Conservation (phyloP, 2,888 invertebrate species). For the Gymnocheta viridis region DNA sequence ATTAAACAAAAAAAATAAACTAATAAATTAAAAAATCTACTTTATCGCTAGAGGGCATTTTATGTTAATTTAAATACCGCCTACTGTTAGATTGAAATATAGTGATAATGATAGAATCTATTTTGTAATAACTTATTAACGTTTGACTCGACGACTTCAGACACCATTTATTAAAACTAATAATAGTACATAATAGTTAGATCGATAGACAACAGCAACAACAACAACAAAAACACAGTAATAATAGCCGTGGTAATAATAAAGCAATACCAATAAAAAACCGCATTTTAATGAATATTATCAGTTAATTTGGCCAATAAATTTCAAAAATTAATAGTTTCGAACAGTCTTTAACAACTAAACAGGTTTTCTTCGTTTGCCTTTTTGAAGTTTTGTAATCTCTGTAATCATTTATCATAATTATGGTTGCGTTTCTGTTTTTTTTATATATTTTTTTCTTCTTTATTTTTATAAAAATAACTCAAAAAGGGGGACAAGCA, state of each 20-base stretch:
- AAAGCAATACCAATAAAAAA: conserved; percentile 51
- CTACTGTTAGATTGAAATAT: conserved; percentile 65
- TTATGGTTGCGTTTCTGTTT: conserved; percentile 43
- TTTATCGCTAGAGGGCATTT: conserved; percentile 61
- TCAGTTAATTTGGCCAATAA: conserved; percentile 65
- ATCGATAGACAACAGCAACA: background rate
- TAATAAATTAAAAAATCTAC: conserved; percentile 44
- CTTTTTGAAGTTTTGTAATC: conserved; percentile 56
- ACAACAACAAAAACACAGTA: conserved; percentile 17
- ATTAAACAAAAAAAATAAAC: conserved; percentile 32
- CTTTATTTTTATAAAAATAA: conserved; percentile 1
- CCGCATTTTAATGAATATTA: conserved; percentile 59
- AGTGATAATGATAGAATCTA: conserved; percentile 66
- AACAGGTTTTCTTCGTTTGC: conserved; percentile 60
- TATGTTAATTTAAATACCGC: conserved; percentile 69
- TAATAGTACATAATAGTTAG: conserved; percentile 37
- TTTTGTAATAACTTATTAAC: conserved; percentile 67
- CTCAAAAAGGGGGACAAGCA: conserved; percentile 22
- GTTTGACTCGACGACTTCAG: conserved; percentile 36
- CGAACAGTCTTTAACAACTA: conserved; percentile 31
- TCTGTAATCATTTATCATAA: conserved; percentile 65
- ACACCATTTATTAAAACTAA: conserved; percentile 31
- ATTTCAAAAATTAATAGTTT: conserved; percentile 58
- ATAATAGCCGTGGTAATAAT: conserved; percentile 37
- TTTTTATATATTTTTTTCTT: background rate